Evolutionary conservation across 1,140 invertebrate species (phyloP).

Genomic region (Lepidostoma basale): DNA sequence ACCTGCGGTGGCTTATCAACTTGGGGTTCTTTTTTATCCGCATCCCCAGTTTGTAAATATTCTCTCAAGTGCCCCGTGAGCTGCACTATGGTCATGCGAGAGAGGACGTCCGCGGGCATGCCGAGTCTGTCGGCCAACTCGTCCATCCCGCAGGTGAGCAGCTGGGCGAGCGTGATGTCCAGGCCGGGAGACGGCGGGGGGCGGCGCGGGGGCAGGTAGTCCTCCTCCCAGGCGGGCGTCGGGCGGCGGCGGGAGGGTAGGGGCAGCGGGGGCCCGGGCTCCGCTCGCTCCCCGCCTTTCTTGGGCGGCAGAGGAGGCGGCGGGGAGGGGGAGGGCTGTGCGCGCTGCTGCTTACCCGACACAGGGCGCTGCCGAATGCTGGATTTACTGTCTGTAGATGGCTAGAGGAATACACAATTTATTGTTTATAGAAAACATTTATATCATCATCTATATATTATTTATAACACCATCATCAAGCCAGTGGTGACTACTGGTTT

Average conservation of each 20-base stretch:
- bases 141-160: slow-evolving; percentile 79
- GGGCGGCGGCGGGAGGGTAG: slow-evolving; percentile 65
- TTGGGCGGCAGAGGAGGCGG: slow-evolving; percentile 87
- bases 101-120: slow-evolving; percentile 77
- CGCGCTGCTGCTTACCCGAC: slow-evolving; percentile 61
- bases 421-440: slow-evolving; percentile 1
- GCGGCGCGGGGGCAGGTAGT: slow-evolving; percentile 66
- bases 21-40: slow-evolving; percentile 34
- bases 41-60: slow-evolving; percentile 62
- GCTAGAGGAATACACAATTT: slow-evolving; percentile 23
- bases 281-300: slow-evolving; percentile 59
- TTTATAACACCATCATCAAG: no score
- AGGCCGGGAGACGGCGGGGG: slow-evolving; percentile 51
- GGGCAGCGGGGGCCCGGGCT: slow-evolving; percentile 67
- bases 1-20: slow-evolving; percentile 46
- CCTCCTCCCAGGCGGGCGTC: slow-evolving; percentile 60
- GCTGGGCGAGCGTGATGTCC: slow-evolving; percentile 80
- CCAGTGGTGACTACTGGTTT: no score
- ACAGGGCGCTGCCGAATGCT: slow-evolving; percentile 53
- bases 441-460: no score
- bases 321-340: slow-evolving; percentile 65
- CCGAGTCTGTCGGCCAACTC: slow-evolving; percentile 77
- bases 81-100: slow-evolving; percentile 83
- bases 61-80: slow-evolving; percentile 78
- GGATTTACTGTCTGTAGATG: slow-evolving; percentile 41